Base-by-base conservation (phyloP, 1,140 invertebrate species). In the Neodiprion virginianus region DNA sequence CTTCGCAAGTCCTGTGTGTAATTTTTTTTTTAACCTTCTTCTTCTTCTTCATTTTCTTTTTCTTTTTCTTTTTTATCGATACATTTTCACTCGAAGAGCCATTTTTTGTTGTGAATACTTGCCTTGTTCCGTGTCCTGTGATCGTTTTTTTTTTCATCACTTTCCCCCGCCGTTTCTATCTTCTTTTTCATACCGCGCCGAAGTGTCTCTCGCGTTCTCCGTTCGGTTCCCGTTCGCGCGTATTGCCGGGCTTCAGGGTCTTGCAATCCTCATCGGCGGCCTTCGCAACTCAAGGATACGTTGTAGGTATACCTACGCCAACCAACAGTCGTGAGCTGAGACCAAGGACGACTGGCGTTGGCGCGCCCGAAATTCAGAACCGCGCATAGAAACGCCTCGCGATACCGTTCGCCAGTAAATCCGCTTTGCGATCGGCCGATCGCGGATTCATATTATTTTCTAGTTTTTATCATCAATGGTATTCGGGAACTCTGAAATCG, bases 121-220 rank as follows among this genome's bases (percentile, higher is more conserved):
- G 17, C 17, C 17, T 21, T 21, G 17, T 21, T 21, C 17, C 40
- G 21, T 72, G 66, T 72, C 23, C 49, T 28, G 71, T 48, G 40
- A 17, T 72, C 61, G 48, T 71, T 71, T 48, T 48, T 53, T 53
- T 28, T 72, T 61, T 65, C 11, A 40, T 21, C 50, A 65, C 40
- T 8, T 72, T 8, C 17, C n/a, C 71, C 17, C 17, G 71, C 48
- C 28, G 28, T 40, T 5, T 40, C 5, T 40, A 40, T 40, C 28
- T 40, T 40, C 28, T 40, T 40, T 40, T 40, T 40, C 28, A 40
- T 5, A 40, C 28, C 28, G 5, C 1, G 5, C 5, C 28, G 28
- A 40, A 40, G 28, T 47, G 28, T 47, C 17, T 65, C 50, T 23
- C 28, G 65, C 53, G 3, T 14, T 14, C n/a, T 61, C 0, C n/a